Percentiles rank a stretch among this genome's conserved stretches.
Conservation (phyloP, 2,888 invertebrate genomes). For the Terebella lapidaria region DNA sequence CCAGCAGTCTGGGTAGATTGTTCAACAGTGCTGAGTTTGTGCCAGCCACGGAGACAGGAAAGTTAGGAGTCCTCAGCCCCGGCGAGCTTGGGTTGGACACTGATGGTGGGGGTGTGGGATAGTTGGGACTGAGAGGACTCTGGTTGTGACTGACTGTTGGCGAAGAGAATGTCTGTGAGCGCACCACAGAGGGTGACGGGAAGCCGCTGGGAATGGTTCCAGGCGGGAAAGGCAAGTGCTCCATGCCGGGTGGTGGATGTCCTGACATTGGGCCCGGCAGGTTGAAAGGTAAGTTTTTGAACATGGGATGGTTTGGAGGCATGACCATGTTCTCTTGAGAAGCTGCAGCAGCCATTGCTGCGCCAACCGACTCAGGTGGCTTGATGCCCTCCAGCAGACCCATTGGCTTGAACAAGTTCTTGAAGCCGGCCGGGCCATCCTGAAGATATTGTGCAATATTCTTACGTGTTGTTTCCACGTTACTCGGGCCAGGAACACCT, state of each 20-base stretch:
- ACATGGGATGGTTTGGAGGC: background rate
- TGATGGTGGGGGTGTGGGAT: conserved; percentile 18
- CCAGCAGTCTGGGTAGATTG: conserved; percentile 31
- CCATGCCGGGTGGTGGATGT: background rate
- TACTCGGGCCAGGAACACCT: conserved; percentile 39
- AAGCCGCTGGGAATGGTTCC: background rate
- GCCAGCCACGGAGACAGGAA: background rate
- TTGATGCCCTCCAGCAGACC: background rate
- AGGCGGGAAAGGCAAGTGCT: background rate
- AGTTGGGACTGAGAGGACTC: conserved; percentile 20
- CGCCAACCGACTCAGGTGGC: conserved; percentile 16
- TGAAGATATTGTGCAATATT: conserved; percentile 51
- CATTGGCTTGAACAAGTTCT: background rate
- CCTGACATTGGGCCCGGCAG: background rate
- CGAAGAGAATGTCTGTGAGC: background rate
- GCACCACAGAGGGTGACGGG: background rate
- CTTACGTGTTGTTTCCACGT: conserved; percentile 47
- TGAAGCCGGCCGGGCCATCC: conserved; percentile 23
- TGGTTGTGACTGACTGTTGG: background rate
- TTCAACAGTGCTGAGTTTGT: conserved; percentile 20
- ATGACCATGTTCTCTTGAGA: background rate
- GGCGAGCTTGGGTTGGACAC: conserved; percentile 20
- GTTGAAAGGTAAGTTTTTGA: background rate
- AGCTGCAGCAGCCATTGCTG: background rate
- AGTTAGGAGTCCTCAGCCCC: conserved; percentile 2